A percentile compares a stretch with the other conserved stretches of the same genome.
Conservation (phyloP, 1,140 invertebrate species). For the Diorhabda elongata region DNA sequence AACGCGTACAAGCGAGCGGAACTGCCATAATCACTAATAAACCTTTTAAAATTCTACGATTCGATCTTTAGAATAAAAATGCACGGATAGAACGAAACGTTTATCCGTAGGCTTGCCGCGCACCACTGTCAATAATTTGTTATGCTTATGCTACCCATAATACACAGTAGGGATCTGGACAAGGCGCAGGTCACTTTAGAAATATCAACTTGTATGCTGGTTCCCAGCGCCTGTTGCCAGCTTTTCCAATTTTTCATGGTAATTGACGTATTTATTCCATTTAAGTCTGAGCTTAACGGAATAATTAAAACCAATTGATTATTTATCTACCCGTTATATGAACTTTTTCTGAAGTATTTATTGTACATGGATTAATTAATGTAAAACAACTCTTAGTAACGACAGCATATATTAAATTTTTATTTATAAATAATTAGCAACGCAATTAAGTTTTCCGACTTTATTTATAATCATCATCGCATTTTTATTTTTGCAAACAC, state of each 20-base stretch:
- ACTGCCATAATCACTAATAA: slow-evolving; percentile 41
- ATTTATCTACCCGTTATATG: too few relatives aligned
- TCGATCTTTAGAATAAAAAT: slow-evolving; percentile 14
- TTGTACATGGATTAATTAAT: too few relatives aligned
- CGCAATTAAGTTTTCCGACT: too few relatives aligned
- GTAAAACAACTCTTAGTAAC: too few relatives aligned
- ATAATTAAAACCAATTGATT: too few relatives aligned
- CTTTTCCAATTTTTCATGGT: slow-evolving; percentile 16
- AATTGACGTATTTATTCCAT: slow-evolving; percentile 3
- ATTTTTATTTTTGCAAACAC: too few relatives aligned
- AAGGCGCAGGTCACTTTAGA: slow-evolving; percentile 12
- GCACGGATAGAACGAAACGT: slow-evolving; percentile 13
- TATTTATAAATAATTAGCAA: too few relatives aligned
- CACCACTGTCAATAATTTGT: slow-evolving; percentile 26
- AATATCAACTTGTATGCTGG: slow-evolving; percentile 9
- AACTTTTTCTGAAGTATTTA: too few relatives aligned
- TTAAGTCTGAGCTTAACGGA: too few relatives aligned
- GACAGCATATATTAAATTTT: too few relatives aligned
- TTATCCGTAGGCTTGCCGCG: slow-evolving; percentile 17
- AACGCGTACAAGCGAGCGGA: slow-evolving; percentile 71
- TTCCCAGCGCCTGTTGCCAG: background rate
- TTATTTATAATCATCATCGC: too few relatives aligned
- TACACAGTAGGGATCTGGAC: slow-evolving; percentile 24
- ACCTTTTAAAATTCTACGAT: slow-evolving; percentile 5
- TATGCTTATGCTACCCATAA: slow-evolving; percentile 32